phyloP scores from a whole-genome alignment of 1,140 invertebrate species.

The Hormaphis cornu region DNA sequence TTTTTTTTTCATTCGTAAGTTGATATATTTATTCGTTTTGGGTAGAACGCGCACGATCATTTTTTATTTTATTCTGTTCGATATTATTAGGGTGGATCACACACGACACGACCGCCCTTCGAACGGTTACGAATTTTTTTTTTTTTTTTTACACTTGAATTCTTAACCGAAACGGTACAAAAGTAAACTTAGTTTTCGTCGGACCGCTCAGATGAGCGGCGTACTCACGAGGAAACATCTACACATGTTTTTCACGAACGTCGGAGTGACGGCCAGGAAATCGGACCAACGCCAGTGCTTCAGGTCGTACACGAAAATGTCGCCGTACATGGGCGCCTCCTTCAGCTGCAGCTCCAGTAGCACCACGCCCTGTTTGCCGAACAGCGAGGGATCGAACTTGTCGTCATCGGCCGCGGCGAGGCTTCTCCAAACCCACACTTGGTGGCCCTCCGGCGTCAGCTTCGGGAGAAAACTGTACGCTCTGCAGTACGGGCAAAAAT shows the following conservation, averaged over 20 bases:
- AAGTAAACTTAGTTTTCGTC: too few species aligned
- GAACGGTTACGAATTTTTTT: too few species aligned
- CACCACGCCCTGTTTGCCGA: neutral
- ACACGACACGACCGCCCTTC: too few species aligned
- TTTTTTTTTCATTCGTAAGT: too few species aligned
- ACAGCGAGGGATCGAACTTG: neutral
- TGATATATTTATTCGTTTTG: too few species aligned
- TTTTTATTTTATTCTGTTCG: too few species aligned
- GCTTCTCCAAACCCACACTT: neutral
- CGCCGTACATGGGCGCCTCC: neutral
- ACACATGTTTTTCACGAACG: neutral
- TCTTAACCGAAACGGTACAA: too few species aligned
- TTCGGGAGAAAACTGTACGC: neutral
- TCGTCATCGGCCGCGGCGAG: neutral
- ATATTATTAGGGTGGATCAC: too few species aligned
- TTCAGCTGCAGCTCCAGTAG: neutral
- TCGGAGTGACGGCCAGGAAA: neutral
- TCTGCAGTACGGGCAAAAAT: neutral
- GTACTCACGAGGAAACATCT: slow-evolving; percentile 1
- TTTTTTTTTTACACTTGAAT: too few species aligned
- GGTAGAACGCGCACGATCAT: too few species aligned
- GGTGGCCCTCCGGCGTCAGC: neutral
- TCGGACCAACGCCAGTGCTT: neutral
- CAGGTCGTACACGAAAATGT: neutral
- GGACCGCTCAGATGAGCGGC: neutral